Evolutionary conservation across 2,797 vertebrate genomes (phyloP).

Genomic region (Alauda arvensis): DNA sequence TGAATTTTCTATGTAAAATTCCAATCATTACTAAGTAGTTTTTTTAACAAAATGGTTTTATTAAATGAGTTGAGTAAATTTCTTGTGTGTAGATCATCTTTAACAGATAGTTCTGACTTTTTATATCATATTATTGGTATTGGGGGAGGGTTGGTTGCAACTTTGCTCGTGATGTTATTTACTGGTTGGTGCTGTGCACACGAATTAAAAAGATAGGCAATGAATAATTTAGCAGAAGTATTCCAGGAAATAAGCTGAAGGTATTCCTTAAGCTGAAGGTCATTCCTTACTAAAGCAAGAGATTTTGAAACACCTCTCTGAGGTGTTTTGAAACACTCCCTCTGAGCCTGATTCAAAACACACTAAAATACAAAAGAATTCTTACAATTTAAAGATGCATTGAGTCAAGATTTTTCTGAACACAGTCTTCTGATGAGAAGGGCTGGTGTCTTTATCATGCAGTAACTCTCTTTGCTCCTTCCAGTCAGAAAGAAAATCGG

Average conservation of each 20-base stretch:
- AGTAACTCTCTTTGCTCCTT: background rate
- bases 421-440: background rate
- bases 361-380: background rate
- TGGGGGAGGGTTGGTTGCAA: background rate
- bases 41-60: conserved; percentile 53
- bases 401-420: background rate
- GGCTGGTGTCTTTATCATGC: background rate
- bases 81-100: conserved; percentile 12
- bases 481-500: background rate
- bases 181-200: background rate
- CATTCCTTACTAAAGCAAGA: background rate
- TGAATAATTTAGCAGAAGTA: background rate
- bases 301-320: background rate
- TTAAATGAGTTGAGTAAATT: conserved; percentile 47
- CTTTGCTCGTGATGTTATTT: background rate
- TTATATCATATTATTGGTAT: background rate
- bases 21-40: conserved; percentile 21
- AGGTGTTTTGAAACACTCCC: no score
- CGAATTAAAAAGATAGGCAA: background rate
- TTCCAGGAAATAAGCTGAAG: background rate
- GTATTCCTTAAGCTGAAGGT: background rate
- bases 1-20: conserved; percentile 57
- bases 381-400: background rate
- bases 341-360: background rate
- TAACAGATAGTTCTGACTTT: background rate